Evolutionary conservation across 2,113 vertebrate genomes (phyloP), one percentile per base, ranked within the genome.

Genomic region (Sander vitreus): DNA sequence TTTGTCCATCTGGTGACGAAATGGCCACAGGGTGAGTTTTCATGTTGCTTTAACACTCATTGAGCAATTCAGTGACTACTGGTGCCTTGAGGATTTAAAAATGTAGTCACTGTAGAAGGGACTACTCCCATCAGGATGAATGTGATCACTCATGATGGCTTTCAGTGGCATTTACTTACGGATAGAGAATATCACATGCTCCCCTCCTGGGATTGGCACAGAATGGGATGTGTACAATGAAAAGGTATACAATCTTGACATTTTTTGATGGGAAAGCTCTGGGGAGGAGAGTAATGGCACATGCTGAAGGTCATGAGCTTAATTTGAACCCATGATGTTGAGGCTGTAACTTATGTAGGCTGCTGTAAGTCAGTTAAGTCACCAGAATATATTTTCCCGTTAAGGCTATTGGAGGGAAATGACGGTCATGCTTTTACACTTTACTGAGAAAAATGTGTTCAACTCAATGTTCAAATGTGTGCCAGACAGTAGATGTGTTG

Each of bases 131-230:
- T 73, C 55, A 16, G 21, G 18, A 10, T 4, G 53, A 72, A 80
- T 14, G 1, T 64, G 25, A 65, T 79, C 78, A 27, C 66, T 58
- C 73, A 14, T 45, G 50, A 85, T 65, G 76, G 57, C 23, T 83
- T 74, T 78, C 63, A 45, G 64, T 89, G 86, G 78, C 85, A 89
- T 90, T 92, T 88, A 62, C 43, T 76, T 59, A 70, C 2, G 3
- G 63, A 84, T 70, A 66, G 5, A 43, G 71, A 84, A 79, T 43
- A 76, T 48, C 78, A 68, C 12, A 54, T n/a, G 0, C 30, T 25
- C 9, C 7, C 55, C 48, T 73, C 64, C 16, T 16, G 74, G 8
- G 75, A 72, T 0, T 4, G 3, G 55, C 75, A 64, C 43, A 60
- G 62, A 77, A 73, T 1, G 23, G 53, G 64, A 73, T 47, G 51